phyloP scores from a whole-genome alignment of 2,797 vertebrate genomes.

The Myioborus miniatus region DNA sequence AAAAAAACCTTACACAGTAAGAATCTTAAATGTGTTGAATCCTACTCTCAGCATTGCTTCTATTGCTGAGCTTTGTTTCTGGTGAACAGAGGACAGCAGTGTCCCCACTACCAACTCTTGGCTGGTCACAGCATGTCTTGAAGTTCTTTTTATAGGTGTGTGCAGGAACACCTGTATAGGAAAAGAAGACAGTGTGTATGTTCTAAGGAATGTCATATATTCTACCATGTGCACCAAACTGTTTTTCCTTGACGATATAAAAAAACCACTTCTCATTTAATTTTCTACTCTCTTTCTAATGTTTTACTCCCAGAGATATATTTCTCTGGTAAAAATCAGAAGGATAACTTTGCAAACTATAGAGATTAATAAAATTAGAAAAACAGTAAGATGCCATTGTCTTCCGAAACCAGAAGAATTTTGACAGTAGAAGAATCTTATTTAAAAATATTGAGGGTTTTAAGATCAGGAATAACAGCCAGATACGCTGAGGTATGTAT shows the following conservation, averaged over 20 bases:
- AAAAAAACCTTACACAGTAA: background rate
- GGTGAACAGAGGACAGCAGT: background rate
- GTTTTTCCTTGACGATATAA: background rate
- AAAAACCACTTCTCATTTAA: background rate
- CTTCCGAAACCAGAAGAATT: background rate
- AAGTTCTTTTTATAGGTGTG: background rate
- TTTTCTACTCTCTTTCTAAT: background rate
- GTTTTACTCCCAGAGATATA: background rate
- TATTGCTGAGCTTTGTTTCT: background rate
- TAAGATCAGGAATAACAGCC: background rate
- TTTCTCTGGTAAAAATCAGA: background rate
- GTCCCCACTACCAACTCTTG: background rate
- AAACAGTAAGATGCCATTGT: background rate
- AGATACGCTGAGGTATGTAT: background rate
- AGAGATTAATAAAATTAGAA: background rate
- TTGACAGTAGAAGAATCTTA: background rate
- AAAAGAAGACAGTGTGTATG: fast-evolving
- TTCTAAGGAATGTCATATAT: background rate
- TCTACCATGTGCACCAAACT: background rate
- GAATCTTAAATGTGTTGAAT: background rate
- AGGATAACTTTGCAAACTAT: background rate
- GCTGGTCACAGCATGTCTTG: background rate
- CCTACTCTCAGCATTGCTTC: background rate
- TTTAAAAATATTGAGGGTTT: fast-evolving
- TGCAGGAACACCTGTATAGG: background rate